Base-by-base conservation (phyloP, 2,888 invertebrate species). In the Bombylius discolor region DNA sequence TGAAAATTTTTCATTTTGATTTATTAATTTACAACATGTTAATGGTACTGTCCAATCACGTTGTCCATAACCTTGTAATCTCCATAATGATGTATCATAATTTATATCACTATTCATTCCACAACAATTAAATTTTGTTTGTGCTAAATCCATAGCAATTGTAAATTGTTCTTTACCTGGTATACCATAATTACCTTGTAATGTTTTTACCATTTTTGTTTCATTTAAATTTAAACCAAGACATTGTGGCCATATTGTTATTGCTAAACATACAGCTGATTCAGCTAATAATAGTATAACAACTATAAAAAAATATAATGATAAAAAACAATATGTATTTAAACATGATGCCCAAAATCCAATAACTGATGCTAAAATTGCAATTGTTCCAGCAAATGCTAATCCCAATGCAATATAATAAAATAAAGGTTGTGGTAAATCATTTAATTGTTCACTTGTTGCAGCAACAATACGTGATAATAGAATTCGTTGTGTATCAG, bases 261-360 rank as follows among this genome's bases (percentile, higher is more conserved):
- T 83, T 59, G 84, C 70, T 50, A 83, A 79, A 55, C 87, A 88
- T 8, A 84, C 77, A 7, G 82, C 82, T 60, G 86, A 84, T 70
- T 87, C 85, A 50, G 82, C 79, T 42, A 87, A 66, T 36, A 89
- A 72, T 46, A 89, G 75, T 5, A 81, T 66, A 51, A 87, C 76
- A 39, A 89, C 82, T 49, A 83, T 72, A 55, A 86, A 70, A 64
- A 89, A 84, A 65, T 89, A 89, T 81, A 82, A 70, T 54, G 81
- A 81, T n/a, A 89, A 76, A 60, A 86, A 80, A 63, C 82, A 82
- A 65, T 85, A 87, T 64, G 83, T 87, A 61, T 84, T 82, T 64
- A 87, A 77, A 65, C 86, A 87, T 1, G 85, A 83, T 1, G 87
- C 87, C 88, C 89, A 89, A 70, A 87, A 89, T 51, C 89, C 89